A percentile compares a stretch with the other conserved stretches of the same genome.
phyloP scores from a whole-genome alignment of 2,113 vertebrate genomes.

The Ancistrus triradiatus region DNA sequence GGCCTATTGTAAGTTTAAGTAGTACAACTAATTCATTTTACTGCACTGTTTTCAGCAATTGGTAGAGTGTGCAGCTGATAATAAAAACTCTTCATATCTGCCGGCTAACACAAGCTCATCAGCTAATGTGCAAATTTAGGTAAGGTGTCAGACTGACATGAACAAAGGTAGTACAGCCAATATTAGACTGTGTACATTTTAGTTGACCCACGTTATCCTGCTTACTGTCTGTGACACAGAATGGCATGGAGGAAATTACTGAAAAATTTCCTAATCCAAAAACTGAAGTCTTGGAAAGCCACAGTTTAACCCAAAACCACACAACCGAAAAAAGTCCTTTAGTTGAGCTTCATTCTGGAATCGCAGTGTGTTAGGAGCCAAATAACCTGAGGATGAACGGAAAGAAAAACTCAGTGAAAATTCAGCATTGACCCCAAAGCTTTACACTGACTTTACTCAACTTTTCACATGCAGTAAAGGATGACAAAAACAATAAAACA shows the following conservation, averaged over 20 bases:
- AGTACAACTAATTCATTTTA: not conserved
- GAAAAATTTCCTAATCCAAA: not conserved
- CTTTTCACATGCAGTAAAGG: no score
- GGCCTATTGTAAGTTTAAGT: not conserved
- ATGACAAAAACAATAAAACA: no score
- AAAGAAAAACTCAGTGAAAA: no score
- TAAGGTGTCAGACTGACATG: not conserved
- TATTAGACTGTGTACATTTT: not conserved
- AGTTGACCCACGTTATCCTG: not conserved
- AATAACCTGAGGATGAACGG: conserved; percentile 80
- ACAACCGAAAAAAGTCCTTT: not conserved
- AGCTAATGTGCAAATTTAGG: conserved; percentile 2
- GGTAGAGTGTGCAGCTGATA: conserved; percentile 1
- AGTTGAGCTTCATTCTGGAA: not conserved
- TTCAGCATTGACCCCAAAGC: no score
- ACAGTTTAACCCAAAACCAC: not conserved
- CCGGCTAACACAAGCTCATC: not conserved
- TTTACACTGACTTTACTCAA: no score
- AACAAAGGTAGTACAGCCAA: not conserved
- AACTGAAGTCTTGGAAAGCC: not conserved
- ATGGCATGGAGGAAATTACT: not conserved
- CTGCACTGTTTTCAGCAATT: not conserved
- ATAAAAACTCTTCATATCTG: not conserved
- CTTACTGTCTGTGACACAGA: not conserved
- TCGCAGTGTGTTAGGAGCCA: conserved; percentile 76